These are phyloP conservation scores for Amitus sp. DNA, from an alignment of 2,888 invertebrate species.

Conservation along the genomic window DNA sequence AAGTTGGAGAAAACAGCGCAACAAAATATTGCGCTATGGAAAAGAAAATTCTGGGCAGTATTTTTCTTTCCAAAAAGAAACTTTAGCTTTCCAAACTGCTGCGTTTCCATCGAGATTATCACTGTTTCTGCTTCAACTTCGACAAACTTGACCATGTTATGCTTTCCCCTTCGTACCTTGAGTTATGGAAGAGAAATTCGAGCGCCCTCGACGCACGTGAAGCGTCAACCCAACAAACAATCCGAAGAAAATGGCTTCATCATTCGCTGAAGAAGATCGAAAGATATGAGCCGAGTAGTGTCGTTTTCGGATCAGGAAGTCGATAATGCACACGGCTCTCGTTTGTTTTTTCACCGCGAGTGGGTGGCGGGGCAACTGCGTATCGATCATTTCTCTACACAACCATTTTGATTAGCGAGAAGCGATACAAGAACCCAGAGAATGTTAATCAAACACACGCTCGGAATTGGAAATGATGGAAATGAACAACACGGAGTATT, in stretches of 20 bases:
- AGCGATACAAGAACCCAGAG: constrained; percentile 4
- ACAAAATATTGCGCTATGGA: too few species aligned
- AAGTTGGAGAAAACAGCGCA: too few species aligned
- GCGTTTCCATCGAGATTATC: constrained; percentile 36
- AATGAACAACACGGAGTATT: constrained; percentile 18
- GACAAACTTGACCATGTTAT: constrained; percentile 44
- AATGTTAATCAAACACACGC: constrained; percentile 27
- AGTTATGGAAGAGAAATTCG: neutral
- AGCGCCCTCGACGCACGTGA: neutral
- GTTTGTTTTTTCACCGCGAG: too few species aligned
- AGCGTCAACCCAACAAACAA: neutral
- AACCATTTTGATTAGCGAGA: neutral
- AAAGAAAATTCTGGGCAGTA: too few species aligned
- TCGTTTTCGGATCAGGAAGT: too few species aligned
- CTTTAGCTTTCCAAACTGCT: neutral
- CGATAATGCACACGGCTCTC: too few species aligned
- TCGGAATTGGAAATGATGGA: constrained; percentile 16
- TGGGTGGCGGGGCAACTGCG: too few species aligned
- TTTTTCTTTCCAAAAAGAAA: constrained; percentile 24
- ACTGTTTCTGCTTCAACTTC: constrained; percentile 45
- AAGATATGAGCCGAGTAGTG: too few species aligned
- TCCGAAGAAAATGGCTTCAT: too few species aligned
- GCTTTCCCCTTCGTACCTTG: constrained; percentile 32
- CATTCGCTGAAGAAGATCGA: too few species aligned
- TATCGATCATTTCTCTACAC: neutral